A percentile compares a stretch with the other conserved stretches of the same genome.
Conservation (phyloP, 2,888 invertebrate species). For the Andrena trimmerana region DNA sequence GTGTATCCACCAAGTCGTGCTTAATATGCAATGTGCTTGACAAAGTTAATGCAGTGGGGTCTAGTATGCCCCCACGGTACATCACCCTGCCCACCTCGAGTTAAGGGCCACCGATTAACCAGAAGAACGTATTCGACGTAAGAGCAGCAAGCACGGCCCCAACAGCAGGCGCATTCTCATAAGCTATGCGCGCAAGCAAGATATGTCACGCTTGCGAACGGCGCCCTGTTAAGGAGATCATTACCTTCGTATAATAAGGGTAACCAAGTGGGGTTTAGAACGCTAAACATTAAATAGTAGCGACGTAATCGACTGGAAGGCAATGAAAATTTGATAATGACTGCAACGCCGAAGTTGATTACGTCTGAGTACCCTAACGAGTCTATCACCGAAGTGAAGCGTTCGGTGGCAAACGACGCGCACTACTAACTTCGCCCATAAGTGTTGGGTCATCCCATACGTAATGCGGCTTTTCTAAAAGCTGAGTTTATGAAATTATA, state of each 20-base stretch:
- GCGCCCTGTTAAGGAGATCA: constrained; percentile 4
- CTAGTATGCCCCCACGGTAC: constrained; percentile 5
- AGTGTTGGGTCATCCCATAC: no score
- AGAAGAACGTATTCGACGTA: constrained; percentile 19
- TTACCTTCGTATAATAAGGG: background rate
- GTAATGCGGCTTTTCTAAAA: no score
- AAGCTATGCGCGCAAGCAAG: constrained; percentile 10
- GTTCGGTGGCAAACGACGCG: background rate
- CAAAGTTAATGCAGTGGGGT: constrained; percentile 8
- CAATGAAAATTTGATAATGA: background rate
- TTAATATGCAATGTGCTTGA: constrained; percentile 13
- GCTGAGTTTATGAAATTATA: no score
- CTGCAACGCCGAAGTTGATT: constrained; percentile 1
- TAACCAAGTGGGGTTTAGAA: constrained; percentile 6
- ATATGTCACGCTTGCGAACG: constrained; percentile 20
- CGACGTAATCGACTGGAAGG: background rate
- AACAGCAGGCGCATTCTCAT: constrained; percentile 10
- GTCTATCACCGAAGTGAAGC: constrained; percentile 2
- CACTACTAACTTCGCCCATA: no score
- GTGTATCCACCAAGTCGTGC: background rate
- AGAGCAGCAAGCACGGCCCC: constrained; percentile 12
- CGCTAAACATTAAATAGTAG: constrained; percentile 13
- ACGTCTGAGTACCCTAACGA: background rate
- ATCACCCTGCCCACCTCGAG: constrained; percentile 9
- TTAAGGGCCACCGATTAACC: constrained; percentile 29